Percentiles rank a stretch among this genome's conserved stretches.
phyloP scores from a whole-genome alignment of 2,797 vertebrate genomes.

The Oophaga sylvatica region DNA sequence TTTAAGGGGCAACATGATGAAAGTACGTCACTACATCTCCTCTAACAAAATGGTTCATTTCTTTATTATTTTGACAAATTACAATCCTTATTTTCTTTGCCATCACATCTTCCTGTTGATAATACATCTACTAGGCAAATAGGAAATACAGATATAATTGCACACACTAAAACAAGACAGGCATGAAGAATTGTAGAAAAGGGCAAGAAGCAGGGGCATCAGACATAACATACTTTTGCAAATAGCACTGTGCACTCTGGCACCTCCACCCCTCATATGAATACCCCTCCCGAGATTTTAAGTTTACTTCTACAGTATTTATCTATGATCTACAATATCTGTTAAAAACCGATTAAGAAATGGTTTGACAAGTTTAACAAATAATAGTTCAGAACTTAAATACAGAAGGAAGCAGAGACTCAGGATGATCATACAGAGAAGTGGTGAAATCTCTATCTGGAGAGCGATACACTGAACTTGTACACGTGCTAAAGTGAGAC shows the following conservation, averaged over 20 bases:
- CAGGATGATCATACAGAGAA: neutral
- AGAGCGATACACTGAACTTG: constrained; percentile 17
- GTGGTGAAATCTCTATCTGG: neutral
- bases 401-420: neutral
- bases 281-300: neutral
- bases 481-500: neutral
- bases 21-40: too few relatives aligned
- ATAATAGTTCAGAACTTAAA: neutral
- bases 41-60: too few relatives aligned
- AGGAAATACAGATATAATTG: too few relatives aligned
- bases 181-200: too few relatives aligned
- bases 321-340: neutral
- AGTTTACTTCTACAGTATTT: neutral
- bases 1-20: too few relatives aligned
- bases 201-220: too few relatives aligned
- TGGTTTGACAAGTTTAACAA: neutral
- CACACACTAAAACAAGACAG: too few relatives aligned
- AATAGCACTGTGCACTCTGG: neutral
- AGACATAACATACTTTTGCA: neutral
- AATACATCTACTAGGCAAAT: too few relatives aligned
- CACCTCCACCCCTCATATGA: neutral
- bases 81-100: too few relatives aligned
- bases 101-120: too few relatives aligned
- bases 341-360: neutral
- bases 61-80: too few relatives aligned